Evolutionary conservation across 1,140 invertebrate species (phyloP).

Genomic region (Lethocerus indicus): DNA sequence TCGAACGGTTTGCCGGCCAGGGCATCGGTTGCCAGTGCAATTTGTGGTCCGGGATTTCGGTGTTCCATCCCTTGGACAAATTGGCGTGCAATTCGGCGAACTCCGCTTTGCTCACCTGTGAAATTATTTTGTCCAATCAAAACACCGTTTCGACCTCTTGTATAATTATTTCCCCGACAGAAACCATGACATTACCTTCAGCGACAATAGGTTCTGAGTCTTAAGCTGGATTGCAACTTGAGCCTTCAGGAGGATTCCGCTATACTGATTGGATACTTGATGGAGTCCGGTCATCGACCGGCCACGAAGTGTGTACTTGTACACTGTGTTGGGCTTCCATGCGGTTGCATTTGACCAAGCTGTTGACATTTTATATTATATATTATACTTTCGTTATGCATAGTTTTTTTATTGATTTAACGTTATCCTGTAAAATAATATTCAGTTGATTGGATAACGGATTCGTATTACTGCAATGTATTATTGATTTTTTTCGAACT

Average conservation of each 20-base stretch:
- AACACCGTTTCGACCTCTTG: neutral
- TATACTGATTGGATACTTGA: conserved; percentile 29
- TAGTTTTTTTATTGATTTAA: too few species aligned
- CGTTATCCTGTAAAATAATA: neutral
- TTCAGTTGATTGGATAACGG: neutral
- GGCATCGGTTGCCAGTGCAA: conserved; percentile 30
- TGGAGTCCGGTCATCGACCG: conserved; percentile 34
- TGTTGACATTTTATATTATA: too few species aligned
- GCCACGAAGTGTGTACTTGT: conserved; percentile 37
- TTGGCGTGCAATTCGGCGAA: conserved; percentile 35
- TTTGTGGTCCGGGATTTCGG: conserved; percentile 25
- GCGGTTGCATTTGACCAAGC: conserved; percentile 10
- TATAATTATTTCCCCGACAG: too few species aligned
- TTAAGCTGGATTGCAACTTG: conserved; percentile 31
- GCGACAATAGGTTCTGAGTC: conserved; percentile 25
- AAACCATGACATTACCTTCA: conserved; percentile 11
- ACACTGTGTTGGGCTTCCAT: conserved; percentile 36
- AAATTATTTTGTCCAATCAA: neutral
- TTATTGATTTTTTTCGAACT: neutral
- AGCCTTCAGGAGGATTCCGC: conserved; percentile 35
- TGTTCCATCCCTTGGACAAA: conserved; percentile 28
- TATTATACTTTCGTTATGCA: too few species aligned
- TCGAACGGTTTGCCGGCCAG: conserved; percentile 37
- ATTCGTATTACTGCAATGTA: neutral
- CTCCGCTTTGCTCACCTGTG: conserved; percentile 26